Evolutionary conservation across 2,888 invertebrate species (phyloP), one percentile per base, ranked within the genome.

Genomic region (Harpalus rufipes): DNA sequence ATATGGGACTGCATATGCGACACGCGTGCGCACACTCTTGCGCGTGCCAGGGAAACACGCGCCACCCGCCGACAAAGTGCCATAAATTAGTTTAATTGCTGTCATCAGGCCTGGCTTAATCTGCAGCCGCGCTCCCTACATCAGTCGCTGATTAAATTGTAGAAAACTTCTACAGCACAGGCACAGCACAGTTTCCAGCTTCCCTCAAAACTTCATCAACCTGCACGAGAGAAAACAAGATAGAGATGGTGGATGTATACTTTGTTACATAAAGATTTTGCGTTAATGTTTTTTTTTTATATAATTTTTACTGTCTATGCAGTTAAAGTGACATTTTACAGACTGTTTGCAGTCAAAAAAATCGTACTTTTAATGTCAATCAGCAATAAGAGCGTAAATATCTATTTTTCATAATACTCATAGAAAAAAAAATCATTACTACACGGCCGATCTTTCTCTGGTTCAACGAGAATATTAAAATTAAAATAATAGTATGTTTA

Each of bases 81-180:
- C 88, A 90, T 90, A 90, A 90, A 90, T 90, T 90, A 89, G 89
- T 89, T 90, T 90, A 89, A 90, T 89, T 89, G 89, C 89, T 86
- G 89, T 89, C 89, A 89, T 90, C 90, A 89, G 89, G 58, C 63
- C 78, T 41, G 63, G 84, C 78, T 84, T 89, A 89, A 89, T 89
- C 89, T 87, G 88, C 87, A 87, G 87, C 87, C 87, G 87, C 87
- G 87, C 87, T 87, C 87, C 87, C 86, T 87, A 87, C 86, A 86
- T 87, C 86, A 87, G 86, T 87, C 86, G 81, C 86, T 87, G 86
- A 87, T 87, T 87, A 87, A 87, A 87, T 84, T 84, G 78, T 84
- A 78, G 63, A 78, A 84, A 84, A 84, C 78, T 84, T 78, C 51
- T 44, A 32, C 32, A 32, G 5, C 32, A 5, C 32, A 5, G 32